These are phyloP conservation scores for Reinhardtius hippoglossoides DNA, from an alignment of 2,113 vertebrate genomes.

Conservation along the genomic window DNA sequence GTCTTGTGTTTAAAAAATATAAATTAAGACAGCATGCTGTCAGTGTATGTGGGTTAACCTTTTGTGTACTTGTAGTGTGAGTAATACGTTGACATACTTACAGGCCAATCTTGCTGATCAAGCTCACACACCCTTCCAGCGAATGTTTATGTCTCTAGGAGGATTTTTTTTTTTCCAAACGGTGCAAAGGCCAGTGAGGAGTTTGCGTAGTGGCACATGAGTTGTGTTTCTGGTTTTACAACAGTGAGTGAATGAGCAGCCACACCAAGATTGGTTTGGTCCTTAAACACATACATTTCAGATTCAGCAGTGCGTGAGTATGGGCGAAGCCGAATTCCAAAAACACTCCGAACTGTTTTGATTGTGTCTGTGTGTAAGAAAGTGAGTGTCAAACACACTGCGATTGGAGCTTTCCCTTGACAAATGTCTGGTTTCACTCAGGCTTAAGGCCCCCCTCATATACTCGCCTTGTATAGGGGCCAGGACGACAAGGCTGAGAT, in stretches of 20 bases:
- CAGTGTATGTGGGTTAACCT: constrained; percentile 2
- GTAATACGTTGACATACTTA: constrained; percentile 28
- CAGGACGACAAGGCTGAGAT: constrained; percentile 28
- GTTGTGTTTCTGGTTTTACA: constrained; percentile 37
- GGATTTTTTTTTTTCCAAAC: constrained; percentile 19
- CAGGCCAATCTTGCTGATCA: constrained; percentile 66
- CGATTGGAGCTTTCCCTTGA: constrained; percentile 26
- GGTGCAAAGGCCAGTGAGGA: constrained; percentile 41
- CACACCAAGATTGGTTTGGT: constrained; percentile 11
- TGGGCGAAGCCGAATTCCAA: background rate
- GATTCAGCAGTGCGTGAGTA: background rate
- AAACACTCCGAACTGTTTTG: background rate
- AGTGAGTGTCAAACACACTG: background rate
- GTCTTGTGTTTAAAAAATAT: background rate
- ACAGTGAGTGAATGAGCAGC: background rate
- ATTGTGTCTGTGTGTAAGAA: constrained; percentile 14
- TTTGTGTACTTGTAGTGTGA: constrained; percentile 33
- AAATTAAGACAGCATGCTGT: background rate
- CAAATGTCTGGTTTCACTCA: constrained; percentile 59
- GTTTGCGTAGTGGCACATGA: constrained; percentile 56
- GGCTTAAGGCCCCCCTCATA: constrained; percentile 35
- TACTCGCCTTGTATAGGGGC: constrained; percentile 34
- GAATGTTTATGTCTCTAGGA: constrained; percentile 25
- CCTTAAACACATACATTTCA: background rate
- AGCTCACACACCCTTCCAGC: constrained; percentile 70